Percentiles rank a stretch among this genome's conserved stretches.
Evolutionary conservation across 2,113 vertebrate species (phyloP).

Genomic region (Cavia porcellus): DNA sequence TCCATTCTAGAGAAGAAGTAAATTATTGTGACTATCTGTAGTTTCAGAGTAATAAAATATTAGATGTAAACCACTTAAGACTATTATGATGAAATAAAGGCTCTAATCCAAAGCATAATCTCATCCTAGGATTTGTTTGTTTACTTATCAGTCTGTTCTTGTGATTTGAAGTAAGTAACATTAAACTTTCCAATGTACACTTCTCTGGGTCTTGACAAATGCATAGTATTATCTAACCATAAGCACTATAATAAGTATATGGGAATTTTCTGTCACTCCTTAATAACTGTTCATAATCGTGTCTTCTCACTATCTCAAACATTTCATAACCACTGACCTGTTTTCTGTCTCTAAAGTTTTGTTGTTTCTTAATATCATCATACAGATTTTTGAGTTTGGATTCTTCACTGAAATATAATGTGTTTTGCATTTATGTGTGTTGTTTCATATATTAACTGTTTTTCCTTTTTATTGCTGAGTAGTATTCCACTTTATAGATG

Average conservation of each 20-base stretch:
- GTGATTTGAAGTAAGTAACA: background rate
- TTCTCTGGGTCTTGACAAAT: background rate
- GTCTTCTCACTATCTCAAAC: background rate
- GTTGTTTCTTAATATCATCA: background rate
- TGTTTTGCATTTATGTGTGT: conserved; percentile 25
- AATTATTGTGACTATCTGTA: conserved; percentile 27
- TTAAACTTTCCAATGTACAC: background rate
- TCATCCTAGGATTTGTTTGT: background rate
- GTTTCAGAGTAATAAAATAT: conserved; percentile 50
- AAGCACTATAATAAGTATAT: background rate
- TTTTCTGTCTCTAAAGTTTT: conserved; percentile 15
- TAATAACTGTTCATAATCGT: background rate
- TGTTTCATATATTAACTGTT: background rate
- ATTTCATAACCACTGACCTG: background rate
- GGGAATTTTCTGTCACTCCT: background rate
- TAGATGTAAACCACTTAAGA: conserved; percentile 22
- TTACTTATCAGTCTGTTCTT: conserved; percentile 21
- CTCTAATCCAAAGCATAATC: background rate
- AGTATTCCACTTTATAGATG: background rate
- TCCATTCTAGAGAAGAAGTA: conserved; percentile 32
- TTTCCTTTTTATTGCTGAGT: conserved; percentile 37
- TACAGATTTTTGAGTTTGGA: conserved; percentile 27
- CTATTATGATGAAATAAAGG: conserved; percentile 36
- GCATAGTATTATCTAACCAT: background rate
- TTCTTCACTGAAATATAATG: conserved; percentile 28